Conservation (phyloP, 2,113 vertebrate genomes). For the Chascanopsetta lugubris region DNA sequence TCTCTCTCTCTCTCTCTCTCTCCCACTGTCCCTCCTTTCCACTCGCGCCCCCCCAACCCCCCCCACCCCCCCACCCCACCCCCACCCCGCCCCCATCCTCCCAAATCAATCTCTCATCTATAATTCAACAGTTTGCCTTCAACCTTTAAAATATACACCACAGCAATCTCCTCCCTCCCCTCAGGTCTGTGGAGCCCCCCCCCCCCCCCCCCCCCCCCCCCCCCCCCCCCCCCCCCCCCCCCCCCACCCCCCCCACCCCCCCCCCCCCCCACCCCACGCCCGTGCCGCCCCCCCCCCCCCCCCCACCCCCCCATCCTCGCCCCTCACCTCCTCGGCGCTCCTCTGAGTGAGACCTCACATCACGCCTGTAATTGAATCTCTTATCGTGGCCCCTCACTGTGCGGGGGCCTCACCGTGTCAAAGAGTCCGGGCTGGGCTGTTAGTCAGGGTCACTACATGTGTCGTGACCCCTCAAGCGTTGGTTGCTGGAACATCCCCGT, state of each 20-base stretch:
- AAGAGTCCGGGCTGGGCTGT: not conserved
- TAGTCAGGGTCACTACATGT: conserved; percentile 9
- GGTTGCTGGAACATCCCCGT: not conserved
- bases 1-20: conserved; percentile 1
- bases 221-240: conserved; percentile 14
- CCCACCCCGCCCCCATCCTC: conserved; percentile 25
- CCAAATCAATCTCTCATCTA: conserved; percentile 80
- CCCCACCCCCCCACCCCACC: not conserved
- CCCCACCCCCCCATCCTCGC: conserved; percentile 21
- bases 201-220: conserved; percentile 29
- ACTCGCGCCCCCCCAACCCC: no score
- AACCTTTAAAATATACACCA: conserved; percentile 78
- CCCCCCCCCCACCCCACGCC: conserved; percentile 53
- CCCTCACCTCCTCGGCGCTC: not conserved
- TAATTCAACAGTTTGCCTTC: conserved; percentile 79
- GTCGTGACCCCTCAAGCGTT: not conserved
- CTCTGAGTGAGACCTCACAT: conserved; percentile 37
- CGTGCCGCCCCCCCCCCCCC: conserved; percentile 38
- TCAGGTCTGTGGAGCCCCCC: conserved; percentile 42
- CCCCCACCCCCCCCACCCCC: conserved; percentile 18
- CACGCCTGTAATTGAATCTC: conserved; percentile 46
- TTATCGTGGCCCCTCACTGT: conserved; percentile 9
- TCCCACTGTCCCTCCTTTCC: not conserved
- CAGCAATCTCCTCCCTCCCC: conserved; percentile 62
- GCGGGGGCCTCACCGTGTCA: conserved; percentile 8